A percentile compares a stretch with the other conserved stretches of the same genome.
phyloP scores from a whole-genome alignment of 2,113 vertebrate genomes.

The Podilymbus podiceps region DNA sequence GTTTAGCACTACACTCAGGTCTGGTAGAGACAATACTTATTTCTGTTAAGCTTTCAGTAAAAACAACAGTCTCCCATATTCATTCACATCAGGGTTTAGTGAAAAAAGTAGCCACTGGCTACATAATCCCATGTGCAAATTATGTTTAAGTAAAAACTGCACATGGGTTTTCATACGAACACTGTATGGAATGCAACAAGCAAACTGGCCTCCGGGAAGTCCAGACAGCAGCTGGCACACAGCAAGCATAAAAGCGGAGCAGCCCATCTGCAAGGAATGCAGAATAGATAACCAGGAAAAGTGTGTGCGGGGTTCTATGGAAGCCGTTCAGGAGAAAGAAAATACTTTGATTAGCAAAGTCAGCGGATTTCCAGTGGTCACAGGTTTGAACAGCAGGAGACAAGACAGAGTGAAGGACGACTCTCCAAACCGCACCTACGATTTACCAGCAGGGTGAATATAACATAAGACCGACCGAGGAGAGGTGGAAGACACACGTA shows the following conservation, averaged over 20 bases:
- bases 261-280: background rate
- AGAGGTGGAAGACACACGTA: background rate
- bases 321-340: background rate
- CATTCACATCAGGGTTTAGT: background rate
- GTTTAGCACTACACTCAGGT: background rate
- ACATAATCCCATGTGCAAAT: background rate
- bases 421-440: background rate
- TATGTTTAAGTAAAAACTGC: background rate
- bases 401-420: background rate
- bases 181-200: background rate
- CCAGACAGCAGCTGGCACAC: background rate
- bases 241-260: background rate
- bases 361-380: background rate
- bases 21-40: background rate
- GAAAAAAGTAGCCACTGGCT: background rate
- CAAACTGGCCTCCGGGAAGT: background rate
- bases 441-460: background rate
- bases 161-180: background rate
- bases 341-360: background rate
- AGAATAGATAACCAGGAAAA: background rate
- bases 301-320: rapidly evolving
- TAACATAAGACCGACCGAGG: background rate
- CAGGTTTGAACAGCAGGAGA: background rate
- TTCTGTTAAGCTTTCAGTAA: background rate
- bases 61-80: background rate